Percentiles rank a stretch among this genome's conserved stretches.
Evolutionary conservation across 37 sponge, comb jelly and placozoan species (phyloP).

Genomic region (Chondrilla cf. caribensis): DNA sequence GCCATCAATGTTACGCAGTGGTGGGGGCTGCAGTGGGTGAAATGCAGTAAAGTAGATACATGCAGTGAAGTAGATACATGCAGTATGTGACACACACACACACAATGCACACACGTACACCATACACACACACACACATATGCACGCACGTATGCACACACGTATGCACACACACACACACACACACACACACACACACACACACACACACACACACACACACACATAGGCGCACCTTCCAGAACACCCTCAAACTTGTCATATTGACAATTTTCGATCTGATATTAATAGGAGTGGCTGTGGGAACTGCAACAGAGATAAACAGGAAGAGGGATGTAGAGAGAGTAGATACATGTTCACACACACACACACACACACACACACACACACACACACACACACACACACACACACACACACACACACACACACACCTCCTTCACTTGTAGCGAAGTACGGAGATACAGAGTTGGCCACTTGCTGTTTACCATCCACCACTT

Average conservation of each 20-base stretch:
- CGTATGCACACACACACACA: neutral
- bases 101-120: no score
- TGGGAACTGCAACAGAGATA: neutral
- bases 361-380: neutral
- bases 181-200: neutral
- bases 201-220: neutral
- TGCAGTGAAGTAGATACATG: neutral
- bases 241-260: neutral
- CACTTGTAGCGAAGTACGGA: neutral
- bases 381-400: neutral
- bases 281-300: neutral
- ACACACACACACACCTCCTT: constrained; percentile 6
- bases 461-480: neutral
- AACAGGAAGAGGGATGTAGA: neutral
- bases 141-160: neutral
- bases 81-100: no score
- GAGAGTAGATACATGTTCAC: neutral
- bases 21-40: constrained; percentile 8
- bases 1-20: constrained; percentile 3
- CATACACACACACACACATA: neutral
- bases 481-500: neutral
- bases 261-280: neutral
- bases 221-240: neutral
- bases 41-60: neutral
- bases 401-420: neutral